A percentile compares a stretch with the other conserved stretches of the same genome.
Conservation (phyloP, 1,140 invertebrate species). For the Drosophila repletoides region DNA sequence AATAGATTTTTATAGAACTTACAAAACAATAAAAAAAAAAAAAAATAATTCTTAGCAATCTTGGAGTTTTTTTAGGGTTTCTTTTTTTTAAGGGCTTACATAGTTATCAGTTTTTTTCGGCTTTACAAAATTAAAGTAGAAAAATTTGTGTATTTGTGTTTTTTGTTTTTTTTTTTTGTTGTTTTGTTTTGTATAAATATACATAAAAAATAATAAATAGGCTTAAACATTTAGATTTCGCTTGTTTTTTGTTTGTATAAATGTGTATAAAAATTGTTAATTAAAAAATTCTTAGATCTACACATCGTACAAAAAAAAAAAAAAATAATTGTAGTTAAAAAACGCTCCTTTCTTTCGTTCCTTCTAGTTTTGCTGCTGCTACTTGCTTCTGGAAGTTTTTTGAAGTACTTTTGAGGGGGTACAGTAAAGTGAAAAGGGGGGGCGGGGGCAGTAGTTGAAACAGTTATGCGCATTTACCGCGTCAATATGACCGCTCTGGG, state of each 20-base stretch:
- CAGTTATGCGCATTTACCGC: conserved; percentile 57
- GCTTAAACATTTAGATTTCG: conserved; percentile 72
- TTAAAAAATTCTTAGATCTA: conserved; percentile 65
- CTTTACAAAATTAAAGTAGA: conserved; percentile 39
- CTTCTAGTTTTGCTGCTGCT: conserved; percentile 25
- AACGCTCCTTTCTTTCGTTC: conserved; percentile 15
- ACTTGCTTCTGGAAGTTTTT: conserved; percentile 45
- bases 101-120: conserved; percentile 69
- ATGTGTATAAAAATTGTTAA: conserved; percentile 76
- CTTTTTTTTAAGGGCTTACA: conserved; percentile 48
- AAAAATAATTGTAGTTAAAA: conserved; percentile 48
- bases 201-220: conserved; percentile 77
- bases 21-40: conserved; percentile 40
- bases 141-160: conserved; percentile 52
- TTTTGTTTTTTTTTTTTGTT: no score
- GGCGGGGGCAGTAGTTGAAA: conserved; percentile 8
- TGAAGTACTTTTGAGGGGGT: conserved; percentile 28
- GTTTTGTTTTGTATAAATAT: conserved; percentile 73
- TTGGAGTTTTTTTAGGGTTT: conserved; percentile 40
- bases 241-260: conserved; percentile 48
- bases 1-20: conserved; percentile 28
- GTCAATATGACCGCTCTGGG: conserved; percentile 66
- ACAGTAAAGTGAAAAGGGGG: background rate
- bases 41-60: conserved; percentile 67
- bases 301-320: conserved; percentile 49